Evolutionary conservation across 2,888 invertebrate species (phyloP), one percentile per base, ranked within the genome.

Genomic region (Nymphalis urticae): DNA sequence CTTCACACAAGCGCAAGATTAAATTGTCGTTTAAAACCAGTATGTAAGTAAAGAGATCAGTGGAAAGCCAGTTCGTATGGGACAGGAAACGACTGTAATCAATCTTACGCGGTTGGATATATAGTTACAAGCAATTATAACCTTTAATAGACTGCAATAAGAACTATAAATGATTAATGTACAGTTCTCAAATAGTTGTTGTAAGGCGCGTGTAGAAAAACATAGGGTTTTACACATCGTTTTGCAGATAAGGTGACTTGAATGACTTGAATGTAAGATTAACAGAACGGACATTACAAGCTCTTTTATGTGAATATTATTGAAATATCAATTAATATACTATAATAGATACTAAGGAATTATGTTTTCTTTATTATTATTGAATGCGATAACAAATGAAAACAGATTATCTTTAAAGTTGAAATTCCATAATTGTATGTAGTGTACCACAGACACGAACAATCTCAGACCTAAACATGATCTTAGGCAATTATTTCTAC

Each of bases 21-120:
- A 74, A 74, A 62, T 73, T 72, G 68, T 62, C 62, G 48, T 68
- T 50, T 59, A 63, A 73, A 79, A 77, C 75, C 75, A 73, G 77
- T 78, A 80, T 76, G 76, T 78, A 73, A 80, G 80, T 81, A 82
- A 82, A 80, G 79, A 79, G 83, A 80, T 76, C 81, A 80, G 78
- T 82, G 78, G 80, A 82, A 83, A 82, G 81, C 76, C 75, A 71
- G 74, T 80, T 80, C 77, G 75, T 71, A 72, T 77, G 73, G 76
- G 75, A 77, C 80, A 85, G 77, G 76, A 77, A 79, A 82, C 83
- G 78, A 75, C 74, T 76, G 77, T 80, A 80, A 82, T 84, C 80
- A 82, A 80, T 80, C 79, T 81, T 75, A 69, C 73, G 68, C 73
- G 5, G 36, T 42, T 69, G 62, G 66, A 48, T 62, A 73, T 69